Base-by-base conservation (phyloP, 2,797 vertebrate genomes). In the Brachyrhaphis roseni region DNA sequence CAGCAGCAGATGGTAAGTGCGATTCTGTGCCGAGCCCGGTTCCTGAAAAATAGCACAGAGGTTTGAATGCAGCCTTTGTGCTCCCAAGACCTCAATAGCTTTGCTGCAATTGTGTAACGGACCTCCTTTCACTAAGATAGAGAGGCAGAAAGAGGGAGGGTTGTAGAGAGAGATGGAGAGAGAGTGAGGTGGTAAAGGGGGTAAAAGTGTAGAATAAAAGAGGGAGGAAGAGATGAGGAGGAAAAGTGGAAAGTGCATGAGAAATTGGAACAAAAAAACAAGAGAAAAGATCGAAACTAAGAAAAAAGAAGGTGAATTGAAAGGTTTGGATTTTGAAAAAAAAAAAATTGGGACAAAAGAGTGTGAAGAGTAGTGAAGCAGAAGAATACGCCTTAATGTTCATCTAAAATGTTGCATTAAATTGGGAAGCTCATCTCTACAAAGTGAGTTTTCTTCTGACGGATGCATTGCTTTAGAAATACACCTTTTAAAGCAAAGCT, bases 11-110 rank as follows among this genome's bases (percentile, higher is more conserved):
- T 88, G 89, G 85, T 78, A 64, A 76, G 87, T 85, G 85, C 55
- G 46, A 81, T 84, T 88, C 82, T 85, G 75, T 72, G 45, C 81
- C 20, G 82, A 88, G 81, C 78, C 77, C 41, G 41, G 73, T 64
- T 81, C 81, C 86, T 84, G 83, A 85, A 92, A 90, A 92, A 88
- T 85, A 89, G 88, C 87, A 84, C 87, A 87, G 87, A 84, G 85
- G 83, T 86, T 91, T 91, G 86, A 92, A 92, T 91, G 76, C 86
- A 77, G 85, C 86, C 90, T 92, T 93, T 94, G 91, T 94, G 84
- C 71, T 34, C 46, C 18, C 75, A 71, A 76, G 90, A 90, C 88
- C 89, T 89, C 88, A 93, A 88, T 90, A 84, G 88, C 86, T 84
- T 84, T 74, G 39, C 82, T 79, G 68, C 86, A 87, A 88, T 88